Evolutionary conservation across 2,888 invertebrate species (phyloP), one percentile per base, ranked within the genome.

Genomic region (Keiferia lycopersicella): DNA sequence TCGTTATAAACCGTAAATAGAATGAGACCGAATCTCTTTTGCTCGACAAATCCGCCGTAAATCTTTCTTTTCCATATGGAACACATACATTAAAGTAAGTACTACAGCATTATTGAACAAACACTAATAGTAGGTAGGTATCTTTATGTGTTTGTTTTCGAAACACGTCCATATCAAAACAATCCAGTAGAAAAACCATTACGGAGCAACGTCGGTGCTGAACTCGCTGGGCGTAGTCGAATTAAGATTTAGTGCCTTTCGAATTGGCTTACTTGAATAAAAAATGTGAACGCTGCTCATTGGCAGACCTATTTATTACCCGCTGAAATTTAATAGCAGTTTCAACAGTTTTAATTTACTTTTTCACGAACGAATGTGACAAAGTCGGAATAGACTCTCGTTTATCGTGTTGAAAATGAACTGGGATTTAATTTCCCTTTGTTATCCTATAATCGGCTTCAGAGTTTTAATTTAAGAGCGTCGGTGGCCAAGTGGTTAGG

Each of bases 181-280:
- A 64, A 67, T 67, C 64, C 48, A 58, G 61, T 50, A 65, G 61
- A 61, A 61, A 65, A 68, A 64, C 62, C 64, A 62, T 68, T 70
- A 72, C 67, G 65, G 66, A 53, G 64, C 64, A 65, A 69, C 69
- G 63, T 66, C 59, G 65, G 34, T 10, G 20, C 67, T 63, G 51
- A 66, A 69, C 67, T 71, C 67, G 64, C 66, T 72, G 65, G 73
- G 71, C 69, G 72, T 67, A 69, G 70, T 67, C 72, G 73, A 79
- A 79, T 78, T 77, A 74, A 78, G 78, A 80, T 81, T 81, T 82
- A 81, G 73, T 76, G 69, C 66, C 72, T 70, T 69, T 72, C 73
- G 68, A 77, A 79, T 78, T 75, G 74, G 71, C 70, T 68, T 71
- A 71, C 71, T 75, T 71, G 69, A 77, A 75, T 74, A 73, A 77